Base-by-base conservation (phyloP, 1,140 invertebrate genomes). In the Cydia strobilella region DNA sequence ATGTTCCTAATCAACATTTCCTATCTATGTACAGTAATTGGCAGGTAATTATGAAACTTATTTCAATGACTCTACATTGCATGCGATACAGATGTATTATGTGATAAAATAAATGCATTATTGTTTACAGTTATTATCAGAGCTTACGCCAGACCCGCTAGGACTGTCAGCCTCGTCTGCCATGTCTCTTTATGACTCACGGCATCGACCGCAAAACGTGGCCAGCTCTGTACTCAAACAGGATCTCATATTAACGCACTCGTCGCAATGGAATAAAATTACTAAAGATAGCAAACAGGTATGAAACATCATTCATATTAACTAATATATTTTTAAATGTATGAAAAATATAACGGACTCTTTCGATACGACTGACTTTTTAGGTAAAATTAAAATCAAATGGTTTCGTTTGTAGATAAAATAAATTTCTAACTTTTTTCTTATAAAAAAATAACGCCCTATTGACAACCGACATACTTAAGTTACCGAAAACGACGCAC, bases 21-120 rank as follows among this genome's bases (percentile, higher is more conserved):
- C 93, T 99, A 51, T 99, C 98, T 15, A 99, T 99, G 98, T 99
- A 99, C 85, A 99, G 98, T 10, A 98, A 99, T 87, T 99, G 98
- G 98, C 96, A 97, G 92, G 93, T 93, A 88, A 88, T 79, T 86
- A 83, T 73, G 69, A 69, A 63, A 75, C 10, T 23, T 7, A 59
- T 59, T 54, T 59, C 15, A 69, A 51, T 10, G 15, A 6, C 18
- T 63, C 20, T 69, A 31, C 48, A 54, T 63, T 74, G 20, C 25
- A 39, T 75, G 48, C 63, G 59, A 75, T 75, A 72, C 76, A 77
- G 66, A 76, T 76, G 73, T 10, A 76, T 81, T 20, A 23, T 59
- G 10, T 59, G 9, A 75, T 81, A 74, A 79, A 72, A 76, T 86
- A 82, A 81, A 84, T 81, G 79, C 75, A 78, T 86, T 78, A 80